Base-by-base conservation (phyloP, 2,113 vertebrate genomes). In the Spermophilus dauricus region DNA sequence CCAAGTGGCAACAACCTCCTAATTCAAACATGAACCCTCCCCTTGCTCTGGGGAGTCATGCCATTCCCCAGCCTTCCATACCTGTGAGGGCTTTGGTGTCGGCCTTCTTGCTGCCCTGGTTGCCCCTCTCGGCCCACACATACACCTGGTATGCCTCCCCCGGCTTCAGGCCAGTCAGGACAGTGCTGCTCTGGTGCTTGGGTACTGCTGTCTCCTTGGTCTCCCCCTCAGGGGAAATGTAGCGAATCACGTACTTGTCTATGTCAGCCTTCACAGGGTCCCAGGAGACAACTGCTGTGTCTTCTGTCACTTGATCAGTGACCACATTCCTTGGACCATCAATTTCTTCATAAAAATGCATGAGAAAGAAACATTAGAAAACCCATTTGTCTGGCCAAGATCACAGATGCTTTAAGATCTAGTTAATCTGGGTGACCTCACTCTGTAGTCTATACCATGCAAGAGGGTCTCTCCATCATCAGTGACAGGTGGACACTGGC, bases 201-300 rank as follows among this genome's bases (percentile, higher is more conserved):
- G 78, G 97, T 1, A 99, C 97, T 0, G 94, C 91, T 8, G 97
- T 96, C 94, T 99, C 99, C 92, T 72, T 97, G 76, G 97, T 98
- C 87, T 98, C 98, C 84, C 99, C 99, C 6, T 98, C 98, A 1
- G 97, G 93, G 4, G 99, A 98, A n/a, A 98, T 98, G 95, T 99
- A 99, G 84, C 98, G 99, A 90, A 99, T 96, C 95, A 98, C 84
- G n/a, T 99, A 99, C 94, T 98, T 99, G 18, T 99, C 99, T 42
- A 99, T 98, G 51, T 98, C 97, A 4, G 99, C 98, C 76, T 96
- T 98, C 76, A 98, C 98, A 0, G 70, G 97, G 58, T 99, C 96
- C 99, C 99, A 99, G 86, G 98, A 98, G 42, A 99, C 98, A 0
- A 94, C 98, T 2, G 98, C 99, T 0, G 99, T 99, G 95, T 99